Conservation (phyloP, 2,797 vertebrate genomes). For the Halcyon smyrnensis region DNA sequence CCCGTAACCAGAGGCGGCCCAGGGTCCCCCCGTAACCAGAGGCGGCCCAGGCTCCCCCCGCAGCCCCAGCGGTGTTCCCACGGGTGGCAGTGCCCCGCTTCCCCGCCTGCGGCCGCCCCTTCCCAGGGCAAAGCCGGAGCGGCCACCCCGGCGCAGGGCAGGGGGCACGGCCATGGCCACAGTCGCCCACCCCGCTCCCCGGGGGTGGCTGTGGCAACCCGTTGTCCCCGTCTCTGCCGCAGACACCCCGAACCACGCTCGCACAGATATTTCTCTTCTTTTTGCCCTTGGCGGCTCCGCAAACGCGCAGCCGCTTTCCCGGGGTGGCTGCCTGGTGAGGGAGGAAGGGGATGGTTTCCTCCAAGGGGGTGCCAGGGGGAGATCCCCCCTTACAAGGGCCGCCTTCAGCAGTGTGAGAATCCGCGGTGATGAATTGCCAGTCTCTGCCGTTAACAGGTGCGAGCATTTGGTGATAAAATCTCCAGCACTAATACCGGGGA, state of each 20-base stretch:
- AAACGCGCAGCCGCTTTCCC: neutral
- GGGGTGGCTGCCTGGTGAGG: neutral
- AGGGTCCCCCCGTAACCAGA: neutral
- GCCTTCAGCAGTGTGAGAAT: constrained; percentile 57
- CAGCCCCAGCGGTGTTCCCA: neutral
- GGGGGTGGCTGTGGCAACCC: neutral
- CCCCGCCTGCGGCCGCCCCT: neutral
- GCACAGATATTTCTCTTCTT: neutral
- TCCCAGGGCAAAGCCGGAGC: neutral
- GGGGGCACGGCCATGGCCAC: neutral
- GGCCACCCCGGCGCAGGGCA: neutral
- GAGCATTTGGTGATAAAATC: constrained; percentile 67
- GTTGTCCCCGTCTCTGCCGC: neutral
- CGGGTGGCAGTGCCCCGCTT: neutral
- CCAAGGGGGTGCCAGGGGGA: neutral
- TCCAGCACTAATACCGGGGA: constrained; percentile 67
- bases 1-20: neutral
- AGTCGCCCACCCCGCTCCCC: neutral
- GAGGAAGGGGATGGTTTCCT: neutral
- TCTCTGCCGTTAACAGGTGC: constrained; percentile 73
- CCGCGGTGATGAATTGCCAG: constrained; percentile 51
- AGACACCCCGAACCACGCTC: neutral
- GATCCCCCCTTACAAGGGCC: neutral
- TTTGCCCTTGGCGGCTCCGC: neutral
- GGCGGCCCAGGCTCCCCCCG: neutral